A percentile compares a stretch with the other conserved stretches of the same genome.
Evolutionary conservation across 2,113 vertebrate species (phyloP).

Genomic region (Tyto alba): DNA sequence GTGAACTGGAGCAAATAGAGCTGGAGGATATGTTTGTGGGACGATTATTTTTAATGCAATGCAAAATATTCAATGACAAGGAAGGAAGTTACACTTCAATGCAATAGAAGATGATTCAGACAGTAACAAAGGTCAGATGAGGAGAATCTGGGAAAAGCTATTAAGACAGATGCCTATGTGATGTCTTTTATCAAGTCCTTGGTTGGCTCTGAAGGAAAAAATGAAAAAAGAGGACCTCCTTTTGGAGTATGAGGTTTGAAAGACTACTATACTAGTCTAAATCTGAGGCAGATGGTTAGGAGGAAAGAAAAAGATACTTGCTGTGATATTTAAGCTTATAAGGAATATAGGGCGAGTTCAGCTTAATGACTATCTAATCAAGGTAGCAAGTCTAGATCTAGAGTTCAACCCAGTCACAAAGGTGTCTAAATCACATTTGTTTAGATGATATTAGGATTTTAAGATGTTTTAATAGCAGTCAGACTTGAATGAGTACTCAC

Average conservation of each 20-base stretch:
- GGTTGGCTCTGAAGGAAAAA: background rate
- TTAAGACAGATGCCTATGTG: background rate
- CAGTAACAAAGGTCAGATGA: slow-evolving; percentile 6
- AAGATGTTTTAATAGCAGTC: background rate
- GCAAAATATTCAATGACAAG: background rate
- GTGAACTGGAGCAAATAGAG: background rate
- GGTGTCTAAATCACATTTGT: background rate
- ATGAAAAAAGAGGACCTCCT: background rate
- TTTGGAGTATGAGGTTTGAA: background rate
- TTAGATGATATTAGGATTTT: background rate
- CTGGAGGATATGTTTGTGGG: background rate
- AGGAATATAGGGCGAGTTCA: background rate
- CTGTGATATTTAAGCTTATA: background rate
- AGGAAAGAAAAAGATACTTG: background rate
- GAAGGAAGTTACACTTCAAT: background rate
- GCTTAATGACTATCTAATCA: background rate
- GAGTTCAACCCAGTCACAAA: background rate
- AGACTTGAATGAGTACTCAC: background rate
- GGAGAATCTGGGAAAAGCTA: background rate
- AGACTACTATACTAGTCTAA: background rate
- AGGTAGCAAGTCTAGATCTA: background rate
- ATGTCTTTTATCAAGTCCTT: background rate
- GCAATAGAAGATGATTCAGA: background rate
- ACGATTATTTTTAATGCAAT: slow-evolving; percentile 8
- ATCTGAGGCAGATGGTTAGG: background rate